phyloP scores from a whole-genome alignment of 2,888 invertebrate genomes.

The Capitulum mitella region DNA sequence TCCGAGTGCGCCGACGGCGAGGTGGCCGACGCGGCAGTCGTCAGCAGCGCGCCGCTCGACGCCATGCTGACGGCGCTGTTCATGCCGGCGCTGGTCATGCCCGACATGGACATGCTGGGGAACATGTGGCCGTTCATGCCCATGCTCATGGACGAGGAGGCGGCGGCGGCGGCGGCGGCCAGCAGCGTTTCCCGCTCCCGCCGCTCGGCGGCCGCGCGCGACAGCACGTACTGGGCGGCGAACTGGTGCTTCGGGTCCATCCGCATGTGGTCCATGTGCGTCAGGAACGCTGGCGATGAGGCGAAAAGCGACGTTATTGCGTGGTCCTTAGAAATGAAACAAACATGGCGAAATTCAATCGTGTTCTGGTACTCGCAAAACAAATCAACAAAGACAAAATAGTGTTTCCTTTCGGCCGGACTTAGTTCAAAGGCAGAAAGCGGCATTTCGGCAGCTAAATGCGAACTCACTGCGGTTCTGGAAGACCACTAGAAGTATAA shows the following conservation, averaged over 20 bases:
- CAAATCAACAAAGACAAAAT: no score
- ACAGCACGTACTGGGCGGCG: conserved; percentile 85
- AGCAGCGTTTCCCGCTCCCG: conserved; percentile 71
- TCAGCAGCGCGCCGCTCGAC: neutral
- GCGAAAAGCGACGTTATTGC: no score
- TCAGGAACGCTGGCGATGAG: conserved; percentile 81
- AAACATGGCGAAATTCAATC: no score
- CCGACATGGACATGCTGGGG: conserved; percentile 31
- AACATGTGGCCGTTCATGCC: conserved; percentile 36
- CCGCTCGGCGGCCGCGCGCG: conserved; percentile 81
- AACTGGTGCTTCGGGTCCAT: conserved; percentile 96
- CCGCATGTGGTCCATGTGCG: conserved; percentile 93
- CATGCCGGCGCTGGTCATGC: neutral
- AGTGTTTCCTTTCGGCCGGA: no score
- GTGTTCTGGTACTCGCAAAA: no score
- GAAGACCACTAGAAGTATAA: no score
- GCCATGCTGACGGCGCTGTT: neutral
- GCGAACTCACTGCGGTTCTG: no score
- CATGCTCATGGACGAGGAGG: conserved; percentile 37
- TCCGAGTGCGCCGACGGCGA: conserved; percentile 81
- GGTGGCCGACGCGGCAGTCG: conserved; percentile 51
- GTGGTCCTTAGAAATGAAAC: no score
- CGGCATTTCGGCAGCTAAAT: no score
- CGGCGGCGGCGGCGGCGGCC: conserved; percentile 43
- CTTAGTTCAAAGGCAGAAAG: no score